phyloP scores from a whole-genome alignment of 2,888 invertebrate species.

The Dasypogon diadema region DNA sequence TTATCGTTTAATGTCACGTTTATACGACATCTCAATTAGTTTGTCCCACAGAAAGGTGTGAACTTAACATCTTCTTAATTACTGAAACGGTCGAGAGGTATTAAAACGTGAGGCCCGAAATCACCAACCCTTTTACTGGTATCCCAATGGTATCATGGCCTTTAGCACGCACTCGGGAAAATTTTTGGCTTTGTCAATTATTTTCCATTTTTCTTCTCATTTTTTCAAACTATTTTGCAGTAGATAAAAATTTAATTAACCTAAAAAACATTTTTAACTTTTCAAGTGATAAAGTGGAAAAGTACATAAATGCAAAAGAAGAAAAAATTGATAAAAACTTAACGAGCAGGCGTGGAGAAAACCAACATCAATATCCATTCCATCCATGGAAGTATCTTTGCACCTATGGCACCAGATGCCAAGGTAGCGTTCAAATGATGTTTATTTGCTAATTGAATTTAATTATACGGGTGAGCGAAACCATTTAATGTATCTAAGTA shows the following conservation, averaged over 20 bases:
- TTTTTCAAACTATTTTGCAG: neutral
- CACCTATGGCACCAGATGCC: neutral
- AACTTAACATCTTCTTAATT: slow-evolving; percentile 35
- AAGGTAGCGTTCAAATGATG: neutral
- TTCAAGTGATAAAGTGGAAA: neutral
- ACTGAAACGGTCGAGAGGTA: neutral
- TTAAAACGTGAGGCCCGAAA: slow-evolving; percentile 1
- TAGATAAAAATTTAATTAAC: slow-evolving; percentile 31
- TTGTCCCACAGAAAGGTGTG: slow-evolving; percentile 14
- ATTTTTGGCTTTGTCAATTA: neutral
- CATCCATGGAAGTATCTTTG: neutral
- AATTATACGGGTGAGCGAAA: slow-evolving; percentile 13
- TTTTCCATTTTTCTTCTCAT: neutral
- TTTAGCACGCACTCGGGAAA: slow-evolving; percentile 3
- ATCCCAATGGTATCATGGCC: neutral
- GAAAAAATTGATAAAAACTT: neutral
- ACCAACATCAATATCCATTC: neutral
- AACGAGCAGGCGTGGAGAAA: neutral
- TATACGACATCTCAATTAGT: slow-evolving; percentile 33
- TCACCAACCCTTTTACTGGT: slow-evolving; percentile 29
- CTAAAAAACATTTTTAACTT: neutral
- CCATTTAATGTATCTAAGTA: neutral
- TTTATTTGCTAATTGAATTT: slow-evolving; percentile 40
- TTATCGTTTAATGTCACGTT: neutral
- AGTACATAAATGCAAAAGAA: neutral